phyloP scores from a whole-genome alignment of 2,888 invertebrate species.

The Scelioninae gen. 2 region DNA sequence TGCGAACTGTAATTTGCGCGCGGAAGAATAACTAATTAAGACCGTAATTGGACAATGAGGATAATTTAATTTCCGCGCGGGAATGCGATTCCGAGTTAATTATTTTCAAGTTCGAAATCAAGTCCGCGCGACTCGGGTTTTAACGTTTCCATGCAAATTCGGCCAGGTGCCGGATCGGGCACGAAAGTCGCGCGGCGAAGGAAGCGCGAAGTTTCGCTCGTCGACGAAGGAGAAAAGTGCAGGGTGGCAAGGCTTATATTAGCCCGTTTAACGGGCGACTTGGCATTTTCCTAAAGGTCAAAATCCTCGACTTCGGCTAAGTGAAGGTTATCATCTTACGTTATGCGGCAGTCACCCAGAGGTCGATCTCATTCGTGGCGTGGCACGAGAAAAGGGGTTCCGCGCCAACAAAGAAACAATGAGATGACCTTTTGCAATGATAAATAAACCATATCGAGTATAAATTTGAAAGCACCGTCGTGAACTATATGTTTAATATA shows the following conservation, averaged over 20 bases:
- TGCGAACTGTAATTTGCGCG: constrained; percentile 42
- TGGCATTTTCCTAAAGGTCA: constrained; percentile 72
- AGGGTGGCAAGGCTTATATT: constrained; percentile 64
- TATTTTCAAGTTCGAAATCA: constrained; percentile 18
- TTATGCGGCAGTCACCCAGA: constrained; percentile 64
- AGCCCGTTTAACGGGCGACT: constrained; percentile 68
- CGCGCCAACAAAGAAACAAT: constrained; percentile 65
- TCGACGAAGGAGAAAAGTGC: constrained; percentile 43
- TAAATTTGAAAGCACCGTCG: constrained; percentile 25
- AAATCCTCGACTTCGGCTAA: constrained; percentile 64
- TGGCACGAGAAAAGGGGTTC: constrained; percentile 53
- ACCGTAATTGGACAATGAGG: constrained; percentile 40
- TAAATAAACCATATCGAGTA: constrained; percentile 40
- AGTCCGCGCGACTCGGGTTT: constrained; percentile 15
- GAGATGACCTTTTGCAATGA: constrained; percentile 69
- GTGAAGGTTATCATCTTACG: constrained; percentile 65
- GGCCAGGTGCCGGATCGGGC: constrained; percentile 9
- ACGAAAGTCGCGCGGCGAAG: constrained; percentile 30
- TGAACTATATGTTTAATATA: too few species aligned
- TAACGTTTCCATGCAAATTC: constrained; percentile 56
- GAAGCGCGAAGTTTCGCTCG: constrained; percentile 46
- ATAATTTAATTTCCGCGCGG: constrained; percentile 47
- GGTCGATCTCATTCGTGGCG: constrained; percentile 59
- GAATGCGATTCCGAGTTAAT: constrained; percentile 17
- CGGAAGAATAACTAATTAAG: constrained; percentile 43